Percentiles rank a stretch among this genome's conserved stretches.
Evolutionary conservation across 2,113 vertebrate species (phyloP).

Genomic region (Diadophis punctatus): DNA sequence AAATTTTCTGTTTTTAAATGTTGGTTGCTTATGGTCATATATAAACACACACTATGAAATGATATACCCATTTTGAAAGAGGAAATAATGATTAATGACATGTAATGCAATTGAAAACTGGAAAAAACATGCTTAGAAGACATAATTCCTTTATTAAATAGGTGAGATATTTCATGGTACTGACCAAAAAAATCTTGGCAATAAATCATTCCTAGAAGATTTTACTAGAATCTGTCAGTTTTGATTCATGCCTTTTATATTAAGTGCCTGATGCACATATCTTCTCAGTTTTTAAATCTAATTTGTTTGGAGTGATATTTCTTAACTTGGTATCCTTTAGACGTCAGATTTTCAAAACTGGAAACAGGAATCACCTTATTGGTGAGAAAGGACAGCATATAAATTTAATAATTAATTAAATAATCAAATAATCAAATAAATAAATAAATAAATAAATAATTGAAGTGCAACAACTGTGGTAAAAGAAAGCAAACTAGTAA

Average conservation of each 20-base stretch:
- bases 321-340: neutral
- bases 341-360: neutral
- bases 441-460: too few species aligned
- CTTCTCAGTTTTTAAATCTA: slow-evolving; percentile 43
- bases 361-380: neutral
- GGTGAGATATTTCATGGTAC: neutral
- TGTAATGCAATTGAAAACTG: slow-evolving; percentile 38
- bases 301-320: slow-evolving; percentile 33
- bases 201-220: slow-evolving; percentile 17
- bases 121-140: slow-evolving; percentile 40
- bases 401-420: too few species aligned
- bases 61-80: slow-evolving; percentile 48
- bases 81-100: slow-evolving; percentile 48
- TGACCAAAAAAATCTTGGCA: slow-evolving; percentile 55
- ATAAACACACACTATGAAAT: slow-evolving; percentile 57
- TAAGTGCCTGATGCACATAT: slow-evolving; percentile 16
- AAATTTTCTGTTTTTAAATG: slow-evolving; percentile 37
- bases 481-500: neutral
- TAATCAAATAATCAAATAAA: too few species aligned
- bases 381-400: neutral
- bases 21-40: slow-evolving; percentile 53
- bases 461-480: neutral
- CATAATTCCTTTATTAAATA: slow-evolving; percentile 41
- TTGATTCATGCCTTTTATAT: slow-evolving; percentile 24
- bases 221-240: slow-evolving; percentile 47